Percentiles rank a stretch among this genome's conserved stretches.
These are phyloP conservation scores for Paralvinella palmiformis DNA, from an alignment of 1,140 invertebrate genomes.

Conservation along the genomic window DNA sequence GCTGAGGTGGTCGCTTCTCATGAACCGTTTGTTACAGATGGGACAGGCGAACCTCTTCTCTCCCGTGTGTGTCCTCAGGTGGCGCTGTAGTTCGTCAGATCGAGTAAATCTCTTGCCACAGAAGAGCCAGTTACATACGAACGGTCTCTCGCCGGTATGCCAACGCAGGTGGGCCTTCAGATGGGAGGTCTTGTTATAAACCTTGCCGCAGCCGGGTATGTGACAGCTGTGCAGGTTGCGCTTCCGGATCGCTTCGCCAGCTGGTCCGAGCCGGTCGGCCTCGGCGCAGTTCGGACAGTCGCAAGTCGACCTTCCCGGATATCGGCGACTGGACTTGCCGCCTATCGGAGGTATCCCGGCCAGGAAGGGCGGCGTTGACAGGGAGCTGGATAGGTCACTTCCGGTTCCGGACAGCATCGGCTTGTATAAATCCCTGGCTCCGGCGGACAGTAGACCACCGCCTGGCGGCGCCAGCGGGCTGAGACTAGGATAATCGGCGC, in stretches of 20 bases:
- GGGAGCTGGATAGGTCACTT: neutral
- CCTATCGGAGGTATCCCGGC: neutral
- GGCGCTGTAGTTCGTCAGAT: slow-evolving; percentile 87
- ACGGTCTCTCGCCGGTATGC: slow-evolving; percentile 48
- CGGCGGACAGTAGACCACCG: neutral
- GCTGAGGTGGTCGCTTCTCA: slow-evolving; percentile 63
- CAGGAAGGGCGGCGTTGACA: neutral
- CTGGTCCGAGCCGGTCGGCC: slow-evolving; percentile 17
- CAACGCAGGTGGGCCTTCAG: slow-evolving; percentile 63
- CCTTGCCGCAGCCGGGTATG: slow-evolving; percentile 94
- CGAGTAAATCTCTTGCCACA: slow-evolving; percentile 87
- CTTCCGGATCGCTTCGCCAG: slow-evolving; percentile 8
- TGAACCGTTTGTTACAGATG: slow-evolving; percentile 83
- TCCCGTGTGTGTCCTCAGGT: slow-evolving; percentile 83
- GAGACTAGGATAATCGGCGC: neutral
- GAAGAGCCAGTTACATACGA: slow-evolving; percentile 74
- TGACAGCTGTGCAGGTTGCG: slow-evolving; percentile 90
- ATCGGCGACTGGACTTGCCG: slow-evolving; percentile 2
- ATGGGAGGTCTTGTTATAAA: slow-evolving; percentile 73
- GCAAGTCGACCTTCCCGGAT: slow-evolving; percentile 57
- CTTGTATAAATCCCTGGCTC: neutral
- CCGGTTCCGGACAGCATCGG: neutral
- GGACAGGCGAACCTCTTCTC: slow-evolving; percentile 90
- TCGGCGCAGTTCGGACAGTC: slow-evolving; percentile 88
- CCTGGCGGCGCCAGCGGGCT: neutral